Evolutionary conservation across 37 sponge, comb jelly and placozoan species (phyloP), one percentile per base, ranked within the genome.

Genomic region (Ephydatia muelleri): DNA sequence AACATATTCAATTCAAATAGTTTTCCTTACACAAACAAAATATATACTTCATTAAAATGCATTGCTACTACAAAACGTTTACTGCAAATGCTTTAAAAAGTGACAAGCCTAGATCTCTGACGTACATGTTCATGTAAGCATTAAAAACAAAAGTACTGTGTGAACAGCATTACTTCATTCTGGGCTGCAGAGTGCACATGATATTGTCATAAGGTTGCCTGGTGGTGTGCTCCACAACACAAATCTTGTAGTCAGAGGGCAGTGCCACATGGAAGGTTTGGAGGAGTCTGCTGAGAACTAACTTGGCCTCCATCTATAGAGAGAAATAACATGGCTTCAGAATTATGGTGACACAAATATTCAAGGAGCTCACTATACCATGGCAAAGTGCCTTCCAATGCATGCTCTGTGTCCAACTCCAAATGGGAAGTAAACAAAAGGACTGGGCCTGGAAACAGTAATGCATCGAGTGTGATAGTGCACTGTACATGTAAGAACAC

Each of bases 311-410:
- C 70, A 68, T 8, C 70, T 12, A 9, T 28, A 43, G 6, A 3
- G 6, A 43, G 4, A 68, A 8, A 3, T 11, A n/a, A 68, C 70
- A 3, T 28, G 4, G 9, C 70, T 5, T 5, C 5, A 68, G 29
- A 4, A n/a, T n/a, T n/a, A n/a, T n/a, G n/a, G n/a, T n/a, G n/a
- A n/a, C n/a, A n/a, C n/a, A n/a, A n/a, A n/a, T n/a, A n/a, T n/a
- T n/a, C n/a, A n/a, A n/a, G n/a, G n/a, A n/a, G n/a, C n/a, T n/a
- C 26, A 6, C 37, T 49, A 65, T 31, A 66, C 80, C 80, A 79
- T 79, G 2, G 80, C 80, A 65, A 79, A 79, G 23, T 66, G 68
- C 65, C 32, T 79, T 66, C 80, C 80, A 66, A 79, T 79, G 80
- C 80, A 79, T 27, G 80, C 33, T 9, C 80, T 28, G 36, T 79